Base-by-base conservation (phyloP, 2,113 vertebrate species). In the Cheilinus undulatus region DNA sequence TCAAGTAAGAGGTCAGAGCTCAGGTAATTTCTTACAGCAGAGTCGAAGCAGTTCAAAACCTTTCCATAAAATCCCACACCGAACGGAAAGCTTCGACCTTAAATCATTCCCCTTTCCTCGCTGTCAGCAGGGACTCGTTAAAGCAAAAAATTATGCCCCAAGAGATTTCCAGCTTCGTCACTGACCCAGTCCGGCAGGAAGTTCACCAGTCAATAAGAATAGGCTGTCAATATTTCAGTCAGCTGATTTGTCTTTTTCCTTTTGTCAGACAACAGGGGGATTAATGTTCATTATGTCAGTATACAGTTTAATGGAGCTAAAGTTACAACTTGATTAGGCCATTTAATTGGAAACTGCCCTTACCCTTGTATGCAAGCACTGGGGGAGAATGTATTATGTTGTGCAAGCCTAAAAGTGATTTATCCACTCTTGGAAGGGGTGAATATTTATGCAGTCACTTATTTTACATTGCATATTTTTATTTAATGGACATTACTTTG, bases 1-100 rank as follows among this genome's bases (percentile, higher is more conserved):
- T 82, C 86, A 79, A 62, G 67, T 1, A 27, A 48, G 23, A 57
- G 84, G 89, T 88, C 83, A 61, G 49, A 69, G 71, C 40, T 61
- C 69, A 73, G 78, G 60, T 59, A 70, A 73, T 82, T 62, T 78
- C 49, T 80, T 32, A 66, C 50, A 17, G 36, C 23, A 40, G 67
- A 42, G 58, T 49, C 56, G 40, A 68, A 6, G 42, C 46, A 36
- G 72, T 66, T 56, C 46, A 60, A 22, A 66, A 66, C 61, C 58
- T 80, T 78, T 59, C 59, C 56, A 52, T 71, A 45, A 76, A 78
- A 83, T 56, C 38, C 43, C 61, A 52, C 32, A 9, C 32, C 58
- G 49, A 84, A 73, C 61, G 36, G 57, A 72, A 81, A 68, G 45
- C 59, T 43, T 66, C 53, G 48, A 20, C 54, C 60, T 58, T 46